These are phyloP conservation scores for Tachina lurida DNA, from an alignment of 2,888 invertebrate species.

Conservation along the genomic window DNA sequence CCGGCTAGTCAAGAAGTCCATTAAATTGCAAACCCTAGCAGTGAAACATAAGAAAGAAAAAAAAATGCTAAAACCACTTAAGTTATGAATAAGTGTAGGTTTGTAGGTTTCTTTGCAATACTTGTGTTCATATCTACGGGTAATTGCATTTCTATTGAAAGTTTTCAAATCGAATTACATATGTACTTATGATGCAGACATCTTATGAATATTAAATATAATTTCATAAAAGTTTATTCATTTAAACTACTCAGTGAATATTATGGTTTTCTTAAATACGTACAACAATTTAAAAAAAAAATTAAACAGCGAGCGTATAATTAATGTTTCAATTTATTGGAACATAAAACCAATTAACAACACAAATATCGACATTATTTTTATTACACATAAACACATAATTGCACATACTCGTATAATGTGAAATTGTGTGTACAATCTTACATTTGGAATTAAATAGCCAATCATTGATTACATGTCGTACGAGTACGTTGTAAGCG, in stretches of 20 bases:
- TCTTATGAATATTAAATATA: slow-evolving; percentile 8
- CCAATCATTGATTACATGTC: slow-evolving; percentile 16
- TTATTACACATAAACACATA: neutral
- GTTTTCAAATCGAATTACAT: slow-evolving; percentile 38
- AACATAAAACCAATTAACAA: slow-evolving; percentile 39
- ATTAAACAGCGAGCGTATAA: slow-evolving; percentile 1
- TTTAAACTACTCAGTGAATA: slow-evolving; percentile 13
- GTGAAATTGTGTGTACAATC: slow-evolving; percentile 7
- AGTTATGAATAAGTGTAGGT: neutral
- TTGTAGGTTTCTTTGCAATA: neutral
- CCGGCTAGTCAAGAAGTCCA: too few species aligned
- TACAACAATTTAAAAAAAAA: neutral
- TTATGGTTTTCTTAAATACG: neutral
- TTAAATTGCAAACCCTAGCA: too few species aligned
- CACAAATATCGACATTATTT: slow-evolving; percentile 16
- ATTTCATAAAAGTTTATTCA: slow-evolving; percentile 5
- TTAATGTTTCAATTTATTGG: slow-evolving; percentile 40
- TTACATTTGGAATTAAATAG: neutral
- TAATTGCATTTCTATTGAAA: slow-evolving; percentile 39
- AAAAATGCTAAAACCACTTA: neutral
- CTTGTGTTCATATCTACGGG: neutral
- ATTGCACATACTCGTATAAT: neutral
- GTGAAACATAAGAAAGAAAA: neutral
- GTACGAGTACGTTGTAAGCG: neutral
- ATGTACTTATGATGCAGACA: neutral